Base-by-base conservation (phyloP, 1,140 invertebrate genomes). In the Nixonia krombeini region DNA sequence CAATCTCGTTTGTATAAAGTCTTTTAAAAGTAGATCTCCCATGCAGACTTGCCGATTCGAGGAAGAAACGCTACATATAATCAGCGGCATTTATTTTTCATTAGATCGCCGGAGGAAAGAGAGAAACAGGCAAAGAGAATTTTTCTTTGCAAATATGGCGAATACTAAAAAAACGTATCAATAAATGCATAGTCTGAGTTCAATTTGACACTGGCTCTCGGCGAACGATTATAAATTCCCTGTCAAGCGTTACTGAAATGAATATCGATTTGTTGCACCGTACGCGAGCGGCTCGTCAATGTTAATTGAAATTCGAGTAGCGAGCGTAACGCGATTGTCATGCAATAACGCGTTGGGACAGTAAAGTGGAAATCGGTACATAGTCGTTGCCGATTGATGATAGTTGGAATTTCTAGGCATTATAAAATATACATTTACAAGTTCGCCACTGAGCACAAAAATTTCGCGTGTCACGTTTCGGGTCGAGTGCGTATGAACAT, bases 241-340 rank as follows among this genome's bases (percentile, higher is more conserved):
- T 52, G 59, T 65, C 61, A 55, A 53, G 38, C 37, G 44, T 64
- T 50, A 64, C 63, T 75, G 67, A 67, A 70, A 72, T 72, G 46
- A 55, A 64, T 70, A 72, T 72, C 68, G 63, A 71, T 73, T 68
- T 45, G 63, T 65, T 64, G 59, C 46, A 45, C 61, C 40, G 51
- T 28, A 64, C 56, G 51, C 69, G 70, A 25, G 21, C 65, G 47
- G 45, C 46, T 21, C 59, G 59, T 61, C 63, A 51, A 72, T 70
- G 73, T 72, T 74, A 68, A 74, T 74, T 74, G 73, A 67, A 70
- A 70, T 67, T 74, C 56, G 66, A 74, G 66, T 68, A 68, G 66
- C 59, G 56, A 69, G 57, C 59, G 59, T 64, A 64, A 63, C 59
- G 38, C 55, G 50, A 69, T 69, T 69, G 58, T 63, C 59, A 69